Base-by-base conservation (phyloP, 2,888 invertebrate genomes). In the Drosophila leonis region DNA sequence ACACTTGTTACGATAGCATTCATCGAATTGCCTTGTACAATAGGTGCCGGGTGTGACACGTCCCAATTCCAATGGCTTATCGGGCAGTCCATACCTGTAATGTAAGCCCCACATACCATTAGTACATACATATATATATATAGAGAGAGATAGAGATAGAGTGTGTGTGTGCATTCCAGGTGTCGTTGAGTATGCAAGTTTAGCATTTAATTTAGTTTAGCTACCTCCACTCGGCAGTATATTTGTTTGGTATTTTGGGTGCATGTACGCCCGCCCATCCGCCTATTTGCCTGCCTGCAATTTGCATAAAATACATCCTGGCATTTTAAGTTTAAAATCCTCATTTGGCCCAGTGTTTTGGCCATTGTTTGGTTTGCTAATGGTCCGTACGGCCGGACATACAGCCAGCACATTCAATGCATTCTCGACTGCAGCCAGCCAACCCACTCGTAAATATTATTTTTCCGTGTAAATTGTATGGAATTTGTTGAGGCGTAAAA, bases 1-100 rank as follows among this genome's bases (percentile, higher is more conserved):
- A 92, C 98, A 98, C 70, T 96, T 95, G 91, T 97, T 97, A 74
- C 96, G 95, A 92, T 97, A 96, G 93, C 97, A 96, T 93, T 97
- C 96, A 94, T 98, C 96, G 93, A 97, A 96, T 92, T 97, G 95
- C 88, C 97, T 94, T 91, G 97, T 95, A 94, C 97, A 95, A 94
- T 97, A 96, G 75, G 97, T 96, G 66, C 96, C 96, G 3, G 97
- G 97, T 2, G 97, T 97, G 59, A 97, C 96, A 70, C 96, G 95
- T 62, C 98, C 98, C 69, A 97, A 94, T 93, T 97, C 97, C 78
- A 97, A 94, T 3, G 97, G 96, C 57, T 96, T 95, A 75, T 95
- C 95, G 42, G 95, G 95, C 60, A 95, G 95, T 27, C 97, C 97
- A 89, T 97, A 96, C 83, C 97, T 93, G 78, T 61, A 71, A 75